These are phyloP conservation scores for Poecilobothrus nobilitatus DNA, from an alignment of 2,888 invertebrate species.

Conservation along the genomic window DNA sequence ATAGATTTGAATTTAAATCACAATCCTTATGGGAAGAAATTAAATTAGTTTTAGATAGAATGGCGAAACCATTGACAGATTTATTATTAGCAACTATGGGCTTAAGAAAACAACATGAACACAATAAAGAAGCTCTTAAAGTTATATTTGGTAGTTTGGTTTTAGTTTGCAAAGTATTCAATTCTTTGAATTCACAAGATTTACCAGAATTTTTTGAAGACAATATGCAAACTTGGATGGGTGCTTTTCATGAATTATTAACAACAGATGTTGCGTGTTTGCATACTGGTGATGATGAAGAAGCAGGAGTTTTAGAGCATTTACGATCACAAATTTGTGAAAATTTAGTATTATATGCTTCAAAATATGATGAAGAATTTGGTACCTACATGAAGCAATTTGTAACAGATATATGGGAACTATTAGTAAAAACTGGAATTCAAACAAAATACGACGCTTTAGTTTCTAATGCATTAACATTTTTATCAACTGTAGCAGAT, in stretches of 20 bases:
- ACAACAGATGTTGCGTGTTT: slow-evolving; percentile 68
- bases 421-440: slow-evolving; percentile 75
- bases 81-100: slow-evolving; percentile 84
- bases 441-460: slow-evolving; percentile 85
- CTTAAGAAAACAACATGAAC: slow-evolving; percentile 65
- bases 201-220: slow-evolving; percentile 99
- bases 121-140: slow-evolving; percentile 70
- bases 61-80: slow-evolving; percentile 90
- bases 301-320: slow-evolving; percentile 81
- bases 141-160: slow-evolving; percentile 84
- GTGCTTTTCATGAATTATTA: slow-evolving; percentile 73
- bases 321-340: slow-evolving; percentile 94
- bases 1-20: slow-evolving; percentile 92
- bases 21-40: slow-evolving; percentile 94
- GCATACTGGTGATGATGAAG: slow-evolving; percentile 72
- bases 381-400: slow-evolving; percentile 78
- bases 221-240: slow-evolving; percentile 94
- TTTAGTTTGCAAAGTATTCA: slow-evolving; percentile 89
- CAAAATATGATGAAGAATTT: slow-evolving; percentile 98
- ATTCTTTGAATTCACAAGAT: slow-evolving; percentile 95
- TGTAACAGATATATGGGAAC: slow-evolving; percentile 90
- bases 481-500: slow-evolving; percentile 89
- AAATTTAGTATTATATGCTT: slow-evolving; percentile 87
- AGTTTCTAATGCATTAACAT: slow-evolving; percentile 92
- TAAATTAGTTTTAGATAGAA: slow-evolving; percentile 86